phyloP scores from a whole-genome alignment of 2,797 vertebrate genomes.

The Lacerta viridis region DNA sequence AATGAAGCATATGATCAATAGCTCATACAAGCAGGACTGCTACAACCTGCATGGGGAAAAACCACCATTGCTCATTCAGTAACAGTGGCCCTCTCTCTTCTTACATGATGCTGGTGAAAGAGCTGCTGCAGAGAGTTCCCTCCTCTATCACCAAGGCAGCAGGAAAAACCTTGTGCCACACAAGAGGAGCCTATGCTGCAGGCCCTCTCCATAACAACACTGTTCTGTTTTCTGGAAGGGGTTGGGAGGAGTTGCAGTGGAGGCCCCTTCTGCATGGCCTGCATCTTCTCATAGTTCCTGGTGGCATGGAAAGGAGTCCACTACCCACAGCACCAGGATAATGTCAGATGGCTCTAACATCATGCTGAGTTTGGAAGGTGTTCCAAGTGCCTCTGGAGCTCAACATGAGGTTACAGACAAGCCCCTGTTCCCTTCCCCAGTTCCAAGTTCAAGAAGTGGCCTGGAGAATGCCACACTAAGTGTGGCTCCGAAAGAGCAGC shows the following conservation, averaged over 20 bases:
- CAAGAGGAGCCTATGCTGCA: neutral
- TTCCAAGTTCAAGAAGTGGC: neutral
- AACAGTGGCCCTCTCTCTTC: neutral
- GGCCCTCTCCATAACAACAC: neutral
- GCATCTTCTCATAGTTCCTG: neutral
- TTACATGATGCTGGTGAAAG: neutral
- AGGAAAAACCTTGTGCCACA: neutral
- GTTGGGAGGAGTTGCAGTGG: neutral
- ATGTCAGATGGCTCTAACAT: neutral
- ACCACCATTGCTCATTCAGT: constrained; percentile 48
- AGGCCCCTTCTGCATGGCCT: neutral
- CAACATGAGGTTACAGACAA: neutral
- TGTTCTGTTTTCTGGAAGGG: neutral
- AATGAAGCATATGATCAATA: constrained; percentile 51
- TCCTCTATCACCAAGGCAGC: neutral
- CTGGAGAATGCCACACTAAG: too few species aligned
- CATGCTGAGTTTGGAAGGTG: neutral
- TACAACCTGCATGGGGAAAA: constrained; percentile 50
- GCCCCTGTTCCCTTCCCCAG: neutral
- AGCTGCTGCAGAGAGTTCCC: neutral
- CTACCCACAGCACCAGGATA: neutral
- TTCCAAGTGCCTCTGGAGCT: neutral
- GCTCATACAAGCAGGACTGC: constrained; percentile 43
- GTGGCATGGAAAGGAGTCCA: neutral
- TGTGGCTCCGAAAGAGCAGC: neutral